Evolutionary conservation across 2,888 invertebrate species (phyloP).

Genomic region (Phaedon cochleariae): DNA sequence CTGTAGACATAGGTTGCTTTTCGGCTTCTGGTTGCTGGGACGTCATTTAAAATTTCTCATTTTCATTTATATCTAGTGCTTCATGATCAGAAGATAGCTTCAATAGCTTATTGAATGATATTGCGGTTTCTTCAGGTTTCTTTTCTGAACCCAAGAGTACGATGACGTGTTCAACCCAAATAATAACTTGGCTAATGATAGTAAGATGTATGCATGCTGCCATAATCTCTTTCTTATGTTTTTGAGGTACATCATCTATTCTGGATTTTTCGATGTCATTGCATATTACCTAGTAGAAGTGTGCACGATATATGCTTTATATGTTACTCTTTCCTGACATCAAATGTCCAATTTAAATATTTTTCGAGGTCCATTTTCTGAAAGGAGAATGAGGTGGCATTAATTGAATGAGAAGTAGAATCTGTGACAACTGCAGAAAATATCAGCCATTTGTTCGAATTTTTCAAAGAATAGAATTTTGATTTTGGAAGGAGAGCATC

Average conservation of each 20-base stretch:
- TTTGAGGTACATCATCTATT: background rate
- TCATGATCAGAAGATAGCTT: background rate
- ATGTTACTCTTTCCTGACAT: too few relatives aligned
- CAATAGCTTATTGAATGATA: constrained; percentile 2
- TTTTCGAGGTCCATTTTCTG: too few relatives aligned
- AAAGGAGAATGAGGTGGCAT: too few relatives aligned
- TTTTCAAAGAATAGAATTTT: constrained; percentile 2
- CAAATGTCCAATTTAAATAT: too few relatives aligned
- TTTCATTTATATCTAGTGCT: background rate
- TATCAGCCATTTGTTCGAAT: constrained; percentile 14
- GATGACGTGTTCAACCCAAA: background rate
- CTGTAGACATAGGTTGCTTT: background rate
- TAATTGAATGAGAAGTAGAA: background rate
- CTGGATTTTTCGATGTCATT: background rate
- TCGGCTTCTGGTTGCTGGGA: too few relatives aligned
- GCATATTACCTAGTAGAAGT: constrained; percentile 15
- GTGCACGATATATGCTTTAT: constrained; percentile 12
- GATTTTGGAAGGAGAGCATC: too few relatives aligned
- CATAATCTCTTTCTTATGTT: constrained; percentile 6
- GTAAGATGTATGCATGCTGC: constrained; percentile 4
- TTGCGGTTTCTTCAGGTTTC: background rate
- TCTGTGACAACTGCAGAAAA: constrained; percentile 16
- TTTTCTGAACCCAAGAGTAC: background rate
- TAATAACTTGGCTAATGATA: background rate
- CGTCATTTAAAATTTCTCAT: background rate